These are phyloP conservation scores for Geopemphigus sp. DNA, from an alignment of 1,140 invertebrate species.

Conservation along the genomic window DNA sequence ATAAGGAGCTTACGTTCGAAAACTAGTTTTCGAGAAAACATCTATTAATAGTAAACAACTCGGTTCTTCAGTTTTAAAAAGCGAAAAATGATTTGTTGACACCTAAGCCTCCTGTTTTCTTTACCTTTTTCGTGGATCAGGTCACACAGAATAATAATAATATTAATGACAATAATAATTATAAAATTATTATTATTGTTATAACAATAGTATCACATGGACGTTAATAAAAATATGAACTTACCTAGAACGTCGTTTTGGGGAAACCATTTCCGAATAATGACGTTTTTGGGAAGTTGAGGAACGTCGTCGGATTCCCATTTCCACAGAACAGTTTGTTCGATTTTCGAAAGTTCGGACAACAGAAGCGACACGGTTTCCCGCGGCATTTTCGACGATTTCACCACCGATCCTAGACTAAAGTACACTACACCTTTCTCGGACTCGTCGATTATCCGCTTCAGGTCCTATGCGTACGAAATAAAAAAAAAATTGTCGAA, in stretches of 20 bases:
- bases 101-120: no score
- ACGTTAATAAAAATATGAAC: slow-evolving; percentile 45
- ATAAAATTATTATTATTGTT: no score
- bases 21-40: no score
- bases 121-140: no score
- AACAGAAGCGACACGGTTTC: slow-evolving; percentile 53
- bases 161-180: no score
- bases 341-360: slow-evolving; percentile 55
- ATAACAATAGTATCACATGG: background rate
- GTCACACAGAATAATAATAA: no score
- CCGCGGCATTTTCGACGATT: slow-evolving; percentile 52
- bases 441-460: slow-evolving; percentile 18
- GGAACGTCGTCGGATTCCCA: slow-evolving; percentile 58
- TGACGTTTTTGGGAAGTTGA: slow-evolving; percentile 61
- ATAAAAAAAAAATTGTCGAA: background rate
- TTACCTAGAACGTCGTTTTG: slow-evolving; percentile 66
- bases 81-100: no score
- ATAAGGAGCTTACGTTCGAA: no score
- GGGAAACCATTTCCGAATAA: slow-evolving; percentile 63
- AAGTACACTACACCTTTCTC: slow-evolving; percentile 56
- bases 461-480: background rate
- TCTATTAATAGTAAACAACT: no score
- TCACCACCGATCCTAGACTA: slow-evolving; percentile 55
- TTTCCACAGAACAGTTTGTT: slow-evolving; percentile 62
- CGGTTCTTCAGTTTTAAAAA: no score